phyloP scores from a whole-genome alignment of 2,888 invertebrate species.

The Troglohyphantes excavatus region DNA sequence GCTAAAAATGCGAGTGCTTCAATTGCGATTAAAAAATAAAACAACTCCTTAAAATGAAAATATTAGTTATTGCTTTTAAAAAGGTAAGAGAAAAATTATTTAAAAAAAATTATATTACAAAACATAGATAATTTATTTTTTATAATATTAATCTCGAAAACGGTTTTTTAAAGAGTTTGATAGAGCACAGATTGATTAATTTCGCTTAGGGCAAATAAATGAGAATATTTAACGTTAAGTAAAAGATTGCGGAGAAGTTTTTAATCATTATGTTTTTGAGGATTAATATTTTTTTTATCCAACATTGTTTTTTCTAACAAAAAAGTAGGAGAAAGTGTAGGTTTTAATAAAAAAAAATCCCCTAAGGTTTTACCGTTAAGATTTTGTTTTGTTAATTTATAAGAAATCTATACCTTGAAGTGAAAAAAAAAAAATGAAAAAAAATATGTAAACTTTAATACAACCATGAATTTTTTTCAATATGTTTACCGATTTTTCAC shows the following conservation, averaged over 20 bases:
- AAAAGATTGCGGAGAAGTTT: slow-evolving; percentile 6
- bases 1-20: background rate
- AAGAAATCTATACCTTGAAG: slow-evolving; percentile 32
- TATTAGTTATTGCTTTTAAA: background rate
- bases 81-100: background rate
- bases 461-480: background rate
- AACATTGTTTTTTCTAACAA: slow-evolving; percentile 10
- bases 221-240: slow-evolving; percentile 3
- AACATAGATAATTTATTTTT: slow-evolving; percentile 3
- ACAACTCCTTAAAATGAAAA: background rate
- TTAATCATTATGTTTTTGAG: slow-evolving; percentile 31
- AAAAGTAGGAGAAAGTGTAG: background rate
- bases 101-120: background rate
- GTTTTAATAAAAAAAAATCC: slow-evolving; percentile 2
- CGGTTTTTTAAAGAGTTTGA: slow-evolving; percentile 3
- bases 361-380: background rate
- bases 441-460: background rate
- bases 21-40: background rate
- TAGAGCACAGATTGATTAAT: slow-evolving; percentile 35
- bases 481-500: background rate
- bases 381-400: slow-evolving; percentile 20
- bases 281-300: slow-evolving; percentile 15
- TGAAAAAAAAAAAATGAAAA: background rate
- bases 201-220: slow-evolving; percentile 47
- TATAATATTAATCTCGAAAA: slow-evolving; percentile 40